These are phyloP conservation scores for Manis pentadactyla DNA, from an alignment of 2,797 vertebrate genomes.

Conservation along the genomic window DNA sequence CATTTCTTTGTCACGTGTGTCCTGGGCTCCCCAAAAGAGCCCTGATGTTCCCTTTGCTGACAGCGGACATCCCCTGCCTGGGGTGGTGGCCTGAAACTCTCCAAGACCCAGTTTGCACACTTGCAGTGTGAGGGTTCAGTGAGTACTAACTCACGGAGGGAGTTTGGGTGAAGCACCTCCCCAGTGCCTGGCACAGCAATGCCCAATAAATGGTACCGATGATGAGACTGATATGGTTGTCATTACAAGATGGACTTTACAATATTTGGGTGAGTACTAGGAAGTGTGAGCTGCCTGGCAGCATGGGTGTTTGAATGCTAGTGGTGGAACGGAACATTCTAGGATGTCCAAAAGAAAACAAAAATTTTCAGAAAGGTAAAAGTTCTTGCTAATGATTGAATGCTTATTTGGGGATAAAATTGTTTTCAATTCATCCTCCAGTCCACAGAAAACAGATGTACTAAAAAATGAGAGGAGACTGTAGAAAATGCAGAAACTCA, in stretches of 20 bases:
- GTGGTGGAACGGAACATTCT: not conserved
- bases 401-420: not conserved
- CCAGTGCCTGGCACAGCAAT: not conserved
- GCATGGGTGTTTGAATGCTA: not conserved
- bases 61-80: not conserved
- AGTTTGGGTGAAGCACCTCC: not conserved
- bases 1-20: rapidly evolving
- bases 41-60: not conserved
- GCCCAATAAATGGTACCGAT: rapidly evolving
- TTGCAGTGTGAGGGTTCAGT: not conserved
- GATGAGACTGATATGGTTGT: rapidly evolving
- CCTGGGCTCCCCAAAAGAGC: not conserved
- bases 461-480: not conserved
- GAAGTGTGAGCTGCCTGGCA: not conserved
- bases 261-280: not conserved
- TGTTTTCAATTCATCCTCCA: not conserved
- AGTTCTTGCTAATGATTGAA: not conserved
- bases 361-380: not conserved
- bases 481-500: not conserved
- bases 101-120: not conserved
- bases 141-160: not conserved
- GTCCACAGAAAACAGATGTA: not conserved
- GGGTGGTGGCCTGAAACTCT: not conserved
- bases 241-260: not conserved
- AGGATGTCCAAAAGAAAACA: not conserved